Percentiles rank a stretch among this genome's conserved stretches.
Conservation (phyloP, 2,113 vertebrate genomes). For the Podocnemis expansa region DNA sequence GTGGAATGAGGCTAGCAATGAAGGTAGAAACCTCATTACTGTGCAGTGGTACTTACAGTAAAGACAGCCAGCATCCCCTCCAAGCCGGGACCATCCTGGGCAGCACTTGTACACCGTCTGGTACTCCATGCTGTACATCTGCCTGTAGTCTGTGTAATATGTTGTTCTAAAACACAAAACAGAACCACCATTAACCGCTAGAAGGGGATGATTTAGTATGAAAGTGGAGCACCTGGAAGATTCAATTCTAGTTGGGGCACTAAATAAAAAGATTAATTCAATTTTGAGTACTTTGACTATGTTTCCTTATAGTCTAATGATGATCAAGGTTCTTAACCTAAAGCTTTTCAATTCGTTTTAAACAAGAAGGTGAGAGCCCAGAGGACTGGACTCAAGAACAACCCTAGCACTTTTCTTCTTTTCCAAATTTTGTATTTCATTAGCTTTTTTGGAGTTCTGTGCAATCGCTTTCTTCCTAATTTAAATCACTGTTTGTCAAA, state of each 20-base stretch:
- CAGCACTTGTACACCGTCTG: conserved; percentile 86
- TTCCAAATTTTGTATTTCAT: background rate
- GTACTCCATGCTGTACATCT: conserved; percentile 82
- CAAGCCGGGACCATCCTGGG: conserved; percentile 87
- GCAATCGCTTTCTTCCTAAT: background rate
- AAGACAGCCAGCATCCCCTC: conserved; percentile 84
- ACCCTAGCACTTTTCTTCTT: background rate
- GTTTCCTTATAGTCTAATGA: background rate
- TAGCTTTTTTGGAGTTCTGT: background rate
- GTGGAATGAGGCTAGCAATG: fast-evolving
- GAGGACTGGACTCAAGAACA: fast-evolving
- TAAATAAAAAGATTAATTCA: fast-evolving
- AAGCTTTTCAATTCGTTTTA: background rate
- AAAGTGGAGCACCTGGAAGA: fast-evolving
- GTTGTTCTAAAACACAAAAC: conserved; percentile 77
- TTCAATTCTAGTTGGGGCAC: fast-evolving
- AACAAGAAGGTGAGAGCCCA: fast-evolving
- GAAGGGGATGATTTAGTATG: background rate
- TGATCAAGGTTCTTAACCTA: background rate
- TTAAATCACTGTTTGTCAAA: background rate
- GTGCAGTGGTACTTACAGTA: conserved; percentile 81
- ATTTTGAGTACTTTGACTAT: fast-evolving
- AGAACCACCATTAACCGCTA: background rate
- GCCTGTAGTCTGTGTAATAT: conserved; percentile 86
- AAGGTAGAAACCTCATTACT: fast-evolving